Evolutionary conservation across 2,888 invertebrate species (phyloP), one percentile per base, ranked within the genome.

Genomic region (Arrhopalites spinosus): DNA sequence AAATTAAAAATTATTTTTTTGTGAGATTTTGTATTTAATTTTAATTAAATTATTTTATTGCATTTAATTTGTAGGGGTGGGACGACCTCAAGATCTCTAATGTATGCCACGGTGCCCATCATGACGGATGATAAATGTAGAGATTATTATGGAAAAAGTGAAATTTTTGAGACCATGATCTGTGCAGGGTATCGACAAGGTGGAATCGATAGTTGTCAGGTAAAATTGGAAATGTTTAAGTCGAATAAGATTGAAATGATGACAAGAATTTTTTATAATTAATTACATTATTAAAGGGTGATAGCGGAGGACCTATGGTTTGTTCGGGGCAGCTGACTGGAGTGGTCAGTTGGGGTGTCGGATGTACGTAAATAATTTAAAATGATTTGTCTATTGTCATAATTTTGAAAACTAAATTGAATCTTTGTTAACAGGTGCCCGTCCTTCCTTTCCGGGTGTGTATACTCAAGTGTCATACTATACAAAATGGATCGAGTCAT

Each of bases 201-300:
- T 8, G 81, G 80, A 36, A 78, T 75, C 20, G 82, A 82, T 45
- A 79, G 79, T 25, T 82, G 82, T 47, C 82, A 82, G 80, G 82
- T 80, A 74, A 15, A 30, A 3, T n/a, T n/a, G 29, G 30, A 13
- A n/a, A n/a, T 47, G 36, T 15, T 43, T 72, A 17, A n/a, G n/a
- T n/a, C n/a, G n/a, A n/a, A n/a, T n/a, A n/a, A n/a, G n/a, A n/a
- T n/a, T n/a, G n/a, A n/a, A n/a, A n/a, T n/a, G n/a, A n/a, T n/a
- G n/a, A n/a, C n/a, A n/a, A n/a, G n/a, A n/a, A n/a, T n/a, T n/a
- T n/a, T n/a, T n/a, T n/a, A n/a, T n/a, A n/a, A n/a, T n/a, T n/a
- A n/a, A n/a, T 36, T 36, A 36, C 36, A 30, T 5, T 20, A 61
- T 70, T 15, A 13, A 13, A 61, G 30, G n/a, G 27, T 1, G n/a